Conservation (phyloP, 2,888 invertebrate species). For the Hypercompe scribonia region DNA sequence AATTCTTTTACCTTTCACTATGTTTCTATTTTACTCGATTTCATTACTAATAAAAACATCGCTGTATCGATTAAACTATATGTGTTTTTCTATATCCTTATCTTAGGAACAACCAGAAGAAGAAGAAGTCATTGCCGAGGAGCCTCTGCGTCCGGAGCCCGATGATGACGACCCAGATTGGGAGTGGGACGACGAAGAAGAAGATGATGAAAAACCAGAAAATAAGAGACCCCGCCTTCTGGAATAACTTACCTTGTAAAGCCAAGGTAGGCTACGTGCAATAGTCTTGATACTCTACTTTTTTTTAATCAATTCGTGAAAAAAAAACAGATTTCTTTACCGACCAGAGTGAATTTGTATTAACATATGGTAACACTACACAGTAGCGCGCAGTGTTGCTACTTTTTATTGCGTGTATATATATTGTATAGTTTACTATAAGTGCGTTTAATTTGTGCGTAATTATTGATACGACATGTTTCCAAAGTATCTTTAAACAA, state of each 20-base stretch:
- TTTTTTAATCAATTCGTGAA: too few relatives aligned
- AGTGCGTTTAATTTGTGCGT: neutral
- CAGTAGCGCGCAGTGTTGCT: neutral
- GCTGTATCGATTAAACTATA: too few relatives aligned
- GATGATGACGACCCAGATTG: slow-evolving; percentile 73
- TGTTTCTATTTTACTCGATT: neutral
- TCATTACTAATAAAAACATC: neutral
- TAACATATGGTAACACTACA: neutral
- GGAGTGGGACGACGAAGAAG: slow-evolving; percentile 81
- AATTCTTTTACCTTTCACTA: too few relatives aligned
- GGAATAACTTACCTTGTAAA: slow-evolving; percentile 5
- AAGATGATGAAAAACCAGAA: slow-evolving; percentile 74
- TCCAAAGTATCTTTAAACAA: neutral
- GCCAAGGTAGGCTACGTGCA: neutral
- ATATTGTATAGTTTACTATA: neutral
- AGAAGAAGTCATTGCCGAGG: slow-evolving; percentile 62
- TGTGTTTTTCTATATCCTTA: neutral
- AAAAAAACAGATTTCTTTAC: neutral
- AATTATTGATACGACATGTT: neutral
- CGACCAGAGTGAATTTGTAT: neutral
- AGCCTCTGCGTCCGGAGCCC: slow-evolving; percentile 50
- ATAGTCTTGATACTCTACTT: neutral
- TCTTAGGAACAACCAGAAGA: slow-evolving; percentile 54
- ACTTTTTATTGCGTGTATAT: neutral
- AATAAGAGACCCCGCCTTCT: slow-evolving; percentile 58